Percentiles rank a stretch among this genome's conserved stretches.
These are phyloP conservation scores for Drosophila pegasa DNA, from an alignment of 2,888 invertebrate species.

Conservation along the genomic window DNA sequence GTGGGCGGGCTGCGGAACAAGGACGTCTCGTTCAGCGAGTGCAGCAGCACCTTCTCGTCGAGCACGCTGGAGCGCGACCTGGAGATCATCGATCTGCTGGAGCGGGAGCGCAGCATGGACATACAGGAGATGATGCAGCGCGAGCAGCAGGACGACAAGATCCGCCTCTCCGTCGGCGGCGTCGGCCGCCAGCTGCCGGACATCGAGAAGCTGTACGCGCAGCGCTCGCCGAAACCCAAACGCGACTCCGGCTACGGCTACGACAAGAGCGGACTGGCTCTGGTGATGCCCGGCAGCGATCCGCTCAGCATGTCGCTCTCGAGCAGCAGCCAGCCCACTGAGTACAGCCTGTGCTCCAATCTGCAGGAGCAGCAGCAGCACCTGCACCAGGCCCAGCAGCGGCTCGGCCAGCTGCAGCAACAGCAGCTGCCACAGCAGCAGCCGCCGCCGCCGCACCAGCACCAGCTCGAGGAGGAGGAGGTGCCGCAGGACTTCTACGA, in stretches of 20 bases:
- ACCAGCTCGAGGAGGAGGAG: slow-evolving; percentile 67
- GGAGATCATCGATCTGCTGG: slow-evolving; percentile 84
- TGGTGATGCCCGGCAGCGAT: slow-evolving; percentile 72
- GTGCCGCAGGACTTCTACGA: slow-evolving; percentile 82
- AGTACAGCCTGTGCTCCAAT: slow-evolving; percentile 75
- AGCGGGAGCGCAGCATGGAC: slow-evolving; percentile 85
- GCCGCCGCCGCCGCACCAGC: background rate
- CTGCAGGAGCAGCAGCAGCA: slow-evolving; percentile 63
- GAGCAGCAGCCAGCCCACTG: slow-evolving; percentile 59
- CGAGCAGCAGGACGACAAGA: slow-evolving; percentile 79
- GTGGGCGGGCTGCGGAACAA: slow-evolving; percentile 67
- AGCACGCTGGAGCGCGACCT: slow-evolving; percentile 84
- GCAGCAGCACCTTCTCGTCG: slow-evolving; percentile 80
- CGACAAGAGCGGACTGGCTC: slow-evolving; percentile 57
- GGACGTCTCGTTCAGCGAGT: slow-evolving; percentile 82
- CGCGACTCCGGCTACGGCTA: slow-evolving; percentile 72
- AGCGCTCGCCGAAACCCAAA: slow-evolving; percentile 81
- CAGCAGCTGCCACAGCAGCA: slow-evolving; percentile 16
- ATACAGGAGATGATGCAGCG: slow-evolving; percentile 84
- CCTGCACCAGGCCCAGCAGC: slow-evolving; percentile 24
- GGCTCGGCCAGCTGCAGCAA: slow-evolving; percentile 6
- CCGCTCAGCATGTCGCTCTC: slow-evolving; percentile 63
- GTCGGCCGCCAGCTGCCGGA: slow-evolving; percentile 83
- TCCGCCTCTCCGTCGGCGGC: slow-evolving; percentile 59
- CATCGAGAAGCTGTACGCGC: slow-evolving; percentile 82